Evolutionary conservation across 2,113 vertebrate genomes (phyloP).

Genomic region (Vidua chalybeata): DNA sequence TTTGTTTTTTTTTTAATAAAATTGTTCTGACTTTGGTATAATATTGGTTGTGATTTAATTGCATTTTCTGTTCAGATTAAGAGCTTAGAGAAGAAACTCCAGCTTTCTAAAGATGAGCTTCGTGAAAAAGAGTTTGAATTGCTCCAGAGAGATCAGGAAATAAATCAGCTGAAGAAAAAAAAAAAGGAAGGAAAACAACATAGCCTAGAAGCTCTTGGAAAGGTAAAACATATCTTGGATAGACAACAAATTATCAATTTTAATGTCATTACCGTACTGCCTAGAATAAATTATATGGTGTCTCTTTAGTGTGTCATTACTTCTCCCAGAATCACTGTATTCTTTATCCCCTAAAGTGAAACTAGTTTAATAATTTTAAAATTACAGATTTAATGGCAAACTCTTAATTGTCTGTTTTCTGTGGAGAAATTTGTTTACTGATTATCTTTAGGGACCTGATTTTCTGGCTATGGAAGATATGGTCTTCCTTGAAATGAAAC

Average conservation of each 20-base stretch:
- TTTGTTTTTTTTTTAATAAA: neutral
- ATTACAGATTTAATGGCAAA: neutral
- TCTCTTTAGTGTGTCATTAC: neutral
- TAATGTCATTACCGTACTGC: neutral
- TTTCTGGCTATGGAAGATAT: neutral
- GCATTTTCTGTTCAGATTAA: slow-evolving; percentile 66
- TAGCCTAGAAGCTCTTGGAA: slow-evolving; percentile 60
- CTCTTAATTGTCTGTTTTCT: neutral
- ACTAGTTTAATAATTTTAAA: neutral
- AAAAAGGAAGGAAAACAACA: slow-evolving; percentile 61
- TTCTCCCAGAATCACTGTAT: neutral
- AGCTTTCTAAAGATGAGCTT: slow-evolving; percentile 72
- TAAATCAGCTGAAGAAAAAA: slow-evolving; percentile 76
- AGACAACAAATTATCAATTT: neutral
- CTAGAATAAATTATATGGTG: fast-evolving
- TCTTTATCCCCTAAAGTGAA: neutral
- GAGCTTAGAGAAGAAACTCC: slow-evolving; percentile 72
- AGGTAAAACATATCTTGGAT: slow-evolving; percentile 59
- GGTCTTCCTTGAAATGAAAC: neutral
- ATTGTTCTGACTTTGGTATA: neutral
- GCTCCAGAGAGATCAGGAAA: slow-evolving; percentile 77
- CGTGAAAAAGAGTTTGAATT: slow-evolving; percentile 75
- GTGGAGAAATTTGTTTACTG: neutral
- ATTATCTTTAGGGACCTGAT: neutral
- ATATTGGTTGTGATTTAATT: neutral